These are phyloP conservation scores for Hyaena hyaena DNA, from an alignment of 2,113 vertebrate species.

Conservation along the genomic window DNA sequence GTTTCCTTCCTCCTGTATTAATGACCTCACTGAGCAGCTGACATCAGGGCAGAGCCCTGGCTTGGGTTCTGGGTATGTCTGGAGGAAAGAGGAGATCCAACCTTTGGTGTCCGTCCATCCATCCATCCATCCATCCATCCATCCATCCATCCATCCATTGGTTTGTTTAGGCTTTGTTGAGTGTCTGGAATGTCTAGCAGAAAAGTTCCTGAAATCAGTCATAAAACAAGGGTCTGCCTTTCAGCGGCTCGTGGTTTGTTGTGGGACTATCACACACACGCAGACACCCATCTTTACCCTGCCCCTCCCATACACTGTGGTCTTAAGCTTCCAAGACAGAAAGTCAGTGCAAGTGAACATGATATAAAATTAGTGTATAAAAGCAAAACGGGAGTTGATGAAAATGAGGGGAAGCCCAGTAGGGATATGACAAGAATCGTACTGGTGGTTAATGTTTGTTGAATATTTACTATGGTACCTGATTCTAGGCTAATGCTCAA, in stretches of 20 bases:
- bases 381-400: neutral
- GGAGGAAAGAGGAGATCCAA: neutral
- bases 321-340: neutral
- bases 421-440: accelerated
- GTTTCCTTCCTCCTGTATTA: neutral
- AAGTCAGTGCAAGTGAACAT: neutral
- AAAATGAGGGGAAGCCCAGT: neutral
- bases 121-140: too few relatives aligned
- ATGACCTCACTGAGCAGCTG: neutral
- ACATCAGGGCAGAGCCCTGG: neutral
- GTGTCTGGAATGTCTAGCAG: neutral
- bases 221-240: neutral
- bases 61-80: neutral
- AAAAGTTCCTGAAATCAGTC: neutral
- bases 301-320: too few relatives aligned
- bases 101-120: neutral
- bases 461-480: neutral
- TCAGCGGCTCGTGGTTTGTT: neutral
- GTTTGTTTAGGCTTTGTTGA: neutral
- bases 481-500: neutral
- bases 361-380: neutral
- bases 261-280: neutral
- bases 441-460: neutral
- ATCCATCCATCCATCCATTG: neutral
- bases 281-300: neutral